Evolutionary conservation across 2,113 vertebrate genomes (phyloP), one percentile per base, ranked within the genome.

Genomic region (Triplophysa rosa): DNA sequence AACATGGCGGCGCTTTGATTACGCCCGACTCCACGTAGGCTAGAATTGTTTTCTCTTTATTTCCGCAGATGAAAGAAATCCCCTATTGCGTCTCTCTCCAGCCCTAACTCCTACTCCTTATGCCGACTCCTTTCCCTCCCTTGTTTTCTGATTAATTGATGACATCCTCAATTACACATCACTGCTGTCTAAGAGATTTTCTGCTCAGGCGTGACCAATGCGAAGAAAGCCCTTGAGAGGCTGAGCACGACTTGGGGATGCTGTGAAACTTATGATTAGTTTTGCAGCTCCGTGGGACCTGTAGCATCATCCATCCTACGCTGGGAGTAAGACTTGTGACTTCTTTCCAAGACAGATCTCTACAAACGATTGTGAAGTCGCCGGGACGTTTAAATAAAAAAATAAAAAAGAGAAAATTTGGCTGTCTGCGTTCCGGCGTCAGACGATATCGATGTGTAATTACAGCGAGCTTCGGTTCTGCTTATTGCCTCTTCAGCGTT

Each of bases 101-200:
- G 29, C 23, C 21, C 42, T 54, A 49, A 67, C 62, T 24, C 59
- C 70, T 33, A 33, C 26, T 17, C 23, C 29, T 76, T 49, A 13
- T 33, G 40, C 68, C 37, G 62, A 23, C n/a, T 72, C 24, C 47
- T 58, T 58, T 16, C 68, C 49, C 42, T 67, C 59, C 70, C 70
- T 49, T n/a, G 29, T 58, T 79, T 77, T 63, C 65, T 80, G 79
- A 83, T 83, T 86, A 83, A 86, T 86, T 83, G 79, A 86, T 79
- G 72, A 78, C 82, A 82, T 81, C 76, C 76, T 83, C 78, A 79
- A 81, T 77, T 81, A 80, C 75, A 83, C 75, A 83, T 78, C 78
- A 71, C 42, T 76, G 84, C 66, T 26, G 42, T 67, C 68, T 81
- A 67, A 66, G 69, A 81, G 81, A 63, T 63, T 78, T 67, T 45